Evolutionary conservation across 2,888 invertebrate genomes (phyloP), one percentile per base, ranked within the genome.

Genomic region (Atrina japonica): DNA sequence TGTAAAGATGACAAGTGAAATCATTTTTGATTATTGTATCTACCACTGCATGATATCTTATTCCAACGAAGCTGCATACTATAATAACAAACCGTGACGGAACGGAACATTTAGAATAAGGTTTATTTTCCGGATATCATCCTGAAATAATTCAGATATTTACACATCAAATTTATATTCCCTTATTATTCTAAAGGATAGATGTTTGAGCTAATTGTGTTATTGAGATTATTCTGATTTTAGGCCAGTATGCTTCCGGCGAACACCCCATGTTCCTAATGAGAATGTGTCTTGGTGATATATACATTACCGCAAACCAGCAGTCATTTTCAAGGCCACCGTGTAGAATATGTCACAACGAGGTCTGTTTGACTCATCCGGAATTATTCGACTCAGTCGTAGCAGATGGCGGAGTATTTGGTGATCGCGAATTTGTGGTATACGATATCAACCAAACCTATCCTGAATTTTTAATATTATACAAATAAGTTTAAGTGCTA

Each of bases 221-320:
- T n/a, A n/a, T n/a, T n/a, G n/a, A n/a, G n/a, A n/a, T n/a, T n/a
- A n/a, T n/a, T n/a, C n/a, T n/a, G n/a, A n/a, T n/a, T n/a, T n/a
- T n/a, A 71, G 71, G 66, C 43, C 27, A 25, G 1, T 45, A 67
- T 49, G 35, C 67, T 11, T 61, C 64, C 1, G 70, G 72, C 0
- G 67, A 75, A 43, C 69, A 68, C 21, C 71, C 77, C n/a, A 82
- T 82, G 82, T 78, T 80, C 27, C 69, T 82, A 3, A 63, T 75
- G 18, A 63, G 82, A 40, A 72, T 77, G 67, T 73, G 76, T 50
- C 66, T 82, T 1, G 82, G 82, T 0, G 73, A 74, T 49, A 73
- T 79, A 43, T 70, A 50, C 21, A 40, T 78, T 3, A 65, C 67
- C 16, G 59, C 61, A 3, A 49, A 9, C 2, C 40, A 67, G 1